Evolutionary conservation across 1,140 invertebrate genomes (phyloP).

Genomic region (Pachyrhynchus sulphureomaculatus): DNA sequence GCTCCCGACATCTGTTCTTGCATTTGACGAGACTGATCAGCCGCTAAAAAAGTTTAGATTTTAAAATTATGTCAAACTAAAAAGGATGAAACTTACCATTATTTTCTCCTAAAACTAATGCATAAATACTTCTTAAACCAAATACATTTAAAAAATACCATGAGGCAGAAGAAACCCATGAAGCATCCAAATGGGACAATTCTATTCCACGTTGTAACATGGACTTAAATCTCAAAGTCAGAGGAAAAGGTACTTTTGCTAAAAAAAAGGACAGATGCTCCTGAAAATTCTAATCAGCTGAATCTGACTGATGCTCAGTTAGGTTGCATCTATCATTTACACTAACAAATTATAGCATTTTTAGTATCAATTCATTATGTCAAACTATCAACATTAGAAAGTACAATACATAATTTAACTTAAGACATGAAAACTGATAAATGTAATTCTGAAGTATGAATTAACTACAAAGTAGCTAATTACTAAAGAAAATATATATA

Average conservation of each 20-base stretch:
- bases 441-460: too few relatives aligned
- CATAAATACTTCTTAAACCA: slow-evolving; percentile 96
- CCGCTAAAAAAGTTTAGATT: slow-evolving; percentile 54
- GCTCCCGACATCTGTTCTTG: slow-evolving; percentile 98
- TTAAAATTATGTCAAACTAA: slow-evolving; percentile 52
- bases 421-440: too few relatives aligned
- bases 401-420: too few relatives aligned
- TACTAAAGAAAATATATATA: too few relatives aligned
- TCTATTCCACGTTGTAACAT: slow-evolving; percentile 99
- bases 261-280: slow-evolving; percentile 1
- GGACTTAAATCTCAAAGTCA: slow-evolving; percentile 97
- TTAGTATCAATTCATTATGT: too few relatives aligned
- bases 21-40: slow-evolving; percentile 94
- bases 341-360: neutral
- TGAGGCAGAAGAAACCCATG: slow-evolving; percentile 99
- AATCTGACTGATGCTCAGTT: too few relatives aligned
- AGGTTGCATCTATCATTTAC: too few relatives aligned
- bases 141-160: slow-evolving; percentile 99
- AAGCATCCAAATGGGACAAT: slow-evolving; percentile 91
- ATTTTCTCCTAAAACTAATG: slow-evolving; percentile 96
- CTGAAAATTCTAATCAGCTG: too few relatives aligned
- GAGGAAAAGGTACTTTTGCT: slow-evolving; percentile 95
- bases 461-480: too few relatives aligned
- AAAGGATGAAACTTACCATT: slow-evolving; percentile 62
- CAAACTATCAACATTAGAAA: too few relatives aligned